phyloP scores from a whole-genome alignment of 2,797 vertebrate species.

The Podargus strigoides region DNA sequence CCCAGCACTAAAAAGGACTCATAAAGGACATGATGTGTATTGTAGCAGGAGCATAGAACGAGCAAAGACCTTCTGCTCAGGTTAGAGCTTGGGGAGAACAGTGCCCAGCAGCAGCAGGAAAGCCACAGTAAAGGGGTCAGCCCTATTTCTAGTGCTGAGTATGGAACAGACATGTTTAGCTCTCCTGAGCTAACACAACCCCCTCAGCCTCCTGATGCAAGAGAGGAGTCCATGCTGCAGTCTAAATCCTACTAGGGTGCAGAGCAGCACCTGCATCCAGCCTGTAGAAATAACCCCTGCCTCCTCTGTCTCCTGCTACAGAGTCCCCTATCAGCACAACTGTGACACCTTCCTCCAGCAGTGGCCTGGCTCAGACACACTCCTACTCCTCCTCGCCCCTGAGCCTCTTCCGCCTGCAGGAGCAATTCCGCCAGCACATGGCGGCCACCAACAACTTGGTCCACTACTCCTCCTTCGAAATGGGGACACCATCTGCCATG shows the following conservation, averaged over 20 bases:
- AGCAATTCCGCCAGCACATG: constrained; percentile 99
- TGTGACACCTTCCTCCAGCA: constrained; percentile 79
- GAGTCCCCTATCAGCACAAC: constrained; percentile 84
- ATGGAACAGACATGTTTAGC: neutral
- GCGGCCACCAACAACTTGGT: constrained; percentile 97
- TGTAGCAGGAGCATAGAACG: neutral
- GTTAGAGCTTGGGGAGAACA: neutral
- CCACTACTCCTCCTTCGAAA: constrained; percentile 95
- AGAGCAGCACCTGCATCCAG: neutral
- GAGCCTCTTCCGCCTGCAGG: constrained; percentile 98
- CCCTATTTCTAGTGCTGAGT: neutral
- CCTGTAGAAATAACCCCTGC: neutral
- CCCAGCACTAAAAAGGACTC: neutral
- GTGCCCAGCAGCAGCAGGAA: neutral
- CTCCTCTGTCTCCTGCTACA: constrained; percentile 71
- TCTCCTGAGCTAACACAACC: neutral
- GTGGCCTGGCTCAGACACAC: constrained; percentile 78
- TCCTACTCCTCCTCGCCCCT: constrained; percentile 96
- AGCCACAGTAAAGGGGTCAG: neutral
- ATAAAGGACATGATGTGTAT: neutral
- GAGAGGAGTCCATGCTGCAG: neutral
- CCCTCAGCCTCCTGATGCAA: neutral
- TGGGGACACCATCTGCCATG: constrained; percentile 86
- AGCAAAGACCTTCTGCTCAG: neutral
- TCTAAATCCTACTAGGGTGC: neutral